Evolutionary conservation across 2,797 vertebrate genomes (phyloP), one percentile per base, ranked within the genome.

Genomic region (Odontamblyopus lacepedii): DNA sequence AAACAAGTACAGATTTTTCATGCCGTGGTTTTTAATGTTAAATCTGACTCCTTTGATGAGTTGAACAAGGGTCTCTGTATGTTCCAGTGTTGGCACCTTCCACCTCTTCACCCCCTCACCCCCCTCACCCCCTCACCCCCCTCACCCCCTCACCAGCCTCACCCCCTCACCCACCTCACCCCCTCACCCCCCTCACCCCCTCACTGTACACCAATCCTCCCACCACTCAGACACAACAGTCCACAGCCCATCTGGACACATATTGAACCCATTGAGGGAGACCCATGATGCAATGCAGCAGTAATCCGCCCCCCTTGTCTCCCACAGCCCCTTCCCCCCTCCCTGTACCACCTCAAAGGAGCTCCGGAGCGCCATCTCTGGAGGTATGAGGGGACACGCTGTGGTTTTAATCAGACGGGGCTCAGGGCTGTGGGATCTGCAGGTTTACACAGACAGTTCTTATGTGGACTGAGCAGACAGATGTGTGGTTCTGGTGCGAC

Each of bases 241-340:
- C 87, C 88, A 87, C 83, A 90, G 83, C 80, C 65, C 81, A 82
- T 79, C 82, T 66, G 77, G 79, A 90, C 79, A 92, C 92, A 94
- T 91, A 92, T 87, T 94, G 93, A 93, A 94, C 79, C 89, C 83
- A 93, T 94, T 93, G 87, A 90, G 88, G 79, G 72, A 89, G 90
- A 92, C 83, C 83, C 76, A 92, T 93, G 93, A 94, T 93, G 92
- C 91, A 93, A 94, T 91, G 89, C 84, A 75, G 75, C 55, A 92
- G 89, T 85, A 92, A 94, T 93, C 89, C 79, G 86, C 80, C 72
- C 72, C 77, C 27, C 57, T 8, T 6, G 27, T 18, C 57, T 29
- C 57, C 6, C 27, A 59, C 56, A 57, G 35, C 51, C 7, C 18
- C 19, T 27, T 0, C 19, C 57, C 56, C 30, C 30, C 30, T 30